Evolutionary conservation across 2,113 vertebrate genomes (phyloP).

Genomic region (Seriola rivoliana): DNA sequence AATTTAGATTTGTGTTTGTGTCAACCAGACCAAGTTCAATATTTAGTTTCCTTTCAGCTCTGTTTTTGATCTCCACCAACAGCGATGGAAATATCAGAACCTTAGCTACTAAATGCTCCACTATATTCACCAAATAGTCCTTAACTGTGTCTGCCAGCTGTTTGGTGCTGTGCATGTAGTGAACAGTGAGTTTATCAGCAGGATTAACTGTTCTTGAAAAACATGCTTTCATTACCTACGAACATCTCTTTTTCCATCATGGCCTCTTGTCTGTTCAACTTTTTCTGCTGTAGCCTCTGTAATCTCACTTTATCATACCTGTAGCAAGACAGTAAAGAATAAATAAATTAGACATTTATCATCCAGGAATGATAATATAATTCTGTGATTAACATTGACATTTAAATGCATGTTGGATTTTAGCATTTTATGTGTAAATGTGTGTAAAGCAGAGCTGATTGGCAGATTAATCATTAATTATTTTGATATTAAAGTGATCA

Average conservation of each 20-base stretch:
- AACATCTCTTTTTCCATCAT: slow-evolving; percentile 88
- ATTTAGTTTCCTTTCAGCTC: too few relatives aligned
- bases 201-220: neutral
- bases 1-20: too few relatives aligned
- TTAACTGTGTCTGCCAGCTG: too few relatives aligned
- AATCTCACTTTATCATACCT: slow-evolving; percentile 86
- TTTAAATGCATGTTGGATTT: neutral
- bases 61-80: too few relatives aligned
- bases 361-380: neutral
- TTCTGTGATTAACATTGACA: neutral
- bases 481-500: neutral
- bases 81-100: too few relatives aligned
- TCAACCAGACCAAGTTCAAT: too few relatives aligned
- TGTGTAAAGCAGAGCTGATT: neutral
- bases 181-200: too few relatives aligned
- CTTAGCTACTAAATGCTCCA: too few relatives aligned
- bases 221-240: slow-evolving; percentile 80
- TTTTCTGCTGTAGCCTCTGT: slow-evolving; percentile 84
- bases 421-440: neutral
- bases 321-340: slow-evolving; percentile 15
- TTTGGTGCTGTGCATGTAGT: too few relatives aligned
- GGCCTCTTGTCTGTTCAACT: slow-evolving; percentile 79
- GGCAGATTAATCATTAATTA: neutral
- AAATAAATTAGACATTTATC: neutral
- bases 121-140: too few relatives aligned